Conservation (phyloP, 2,113 vertebrate genomes). For the Charina bottae region DNA sequence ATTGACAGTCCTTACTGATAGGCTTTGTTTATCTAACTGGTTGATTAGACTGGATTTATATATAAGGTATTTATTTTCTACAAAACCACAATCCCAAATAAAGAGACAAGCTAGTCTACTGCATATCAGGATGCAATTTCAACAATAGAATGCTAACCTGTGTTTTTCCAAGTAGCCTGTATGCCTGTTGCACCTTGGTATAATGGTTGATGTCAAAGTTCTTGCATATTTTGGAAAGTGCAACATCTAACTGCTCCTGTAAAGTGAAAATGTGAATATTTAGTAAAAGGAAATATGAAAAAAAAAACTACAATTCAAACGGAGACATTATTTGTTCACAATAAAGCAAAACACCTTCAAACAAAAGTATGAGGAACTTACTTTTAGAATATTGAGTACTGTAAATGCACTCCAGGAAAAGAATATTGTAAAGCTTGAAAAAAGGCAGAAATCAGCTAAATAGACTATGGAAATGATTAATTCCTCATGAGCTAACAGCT, state of each 20-base stretch:
- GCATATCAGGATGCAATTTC: background rate
- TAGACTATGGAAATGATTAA: background rate
- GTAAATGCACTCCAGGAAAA: too few relatives aligned
- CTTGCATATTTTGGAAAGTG: constrained; percentile 97
- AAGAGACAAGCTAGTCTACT: constrained; percentile 5
- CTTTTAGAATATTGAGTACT: background rate
- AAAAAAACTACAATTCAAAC: background rate
- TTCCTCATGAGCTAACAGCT: background rate
- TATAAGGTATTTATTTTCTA: background rate
- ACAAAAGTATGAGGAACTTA: background rate
- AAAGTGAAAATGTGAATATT: constrained; percentile 31
- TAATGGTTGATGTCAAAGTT: constrained; percentile 96
- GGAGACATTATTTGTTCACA: background rate
- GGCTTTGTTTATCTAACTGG: background rate
- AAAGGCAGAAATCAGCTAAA: background rate
- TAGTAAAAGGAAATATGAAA: constrained; percentile 37
- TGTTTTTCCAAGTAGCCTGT: constrained; percentile 95
- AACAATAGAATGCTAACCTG: constrained; percentile 80
- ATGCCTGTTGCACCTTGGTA: constrained; percentile 96
- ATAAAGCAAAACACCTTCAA: background rate
- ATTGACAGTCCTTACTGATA: too few relatives aligned
- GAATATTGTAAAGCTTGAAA: too few relatives aligned
- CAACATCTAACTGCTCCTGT: constrained; percentile 96
- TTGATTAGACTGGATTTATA: background rate
- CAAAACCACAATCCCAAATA: background rate